Conservation (phyloP, 2,888 invertebrate species). For the Dioctria linearis region DNA sequence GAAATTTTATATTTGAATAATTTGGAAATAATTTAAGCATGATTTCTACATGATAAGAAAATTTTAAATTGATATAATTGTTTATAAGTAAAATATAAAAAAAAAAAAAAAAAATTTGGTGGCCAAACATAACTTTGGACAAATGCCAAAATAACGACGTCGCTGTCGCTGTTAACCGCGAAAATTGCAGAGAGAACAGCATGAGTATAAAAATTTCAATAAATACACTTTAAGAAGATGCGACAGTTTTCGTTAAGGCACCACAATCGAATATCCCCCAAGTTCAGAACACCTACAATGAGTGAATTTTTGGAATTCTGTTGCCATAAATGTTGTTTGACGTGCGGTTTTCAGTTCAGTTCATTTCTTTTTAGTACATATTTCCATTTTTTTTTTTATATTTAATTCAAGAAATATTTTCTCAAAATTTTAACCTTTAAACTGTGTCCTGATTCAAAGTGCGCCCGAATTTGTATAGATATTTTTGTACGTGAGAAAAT, state of each 20-base stretch:
- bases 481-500: background rate
- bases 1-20: too few species aligned
- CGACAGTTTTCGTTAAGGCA: constrained; percentile 13
- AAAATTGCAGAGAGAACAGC: constrained; percentile 16
- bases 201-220: constrained; percentile 18
- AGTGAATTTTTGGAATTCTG: background rate
- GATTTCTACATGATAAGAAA: too few species aligned
- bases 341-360: background rate
- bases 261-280: constrained; percentile 5
- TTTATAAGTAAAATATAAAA: background rate
- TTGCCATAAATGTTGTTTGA: background rate
- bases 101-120: constrained; percentile 21
- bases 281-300: constrained; percentile 3
- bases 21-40: too few species aligned
- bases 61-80: background rate
- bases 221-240: constrained; percentile 10
- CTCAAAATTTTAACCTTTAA: constrained; percentile 30
- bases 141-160: constrained; percentile 49
- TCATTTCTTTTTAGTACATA: background rate
- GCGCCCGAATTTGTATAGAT: constrained; percentile 6
- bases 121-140: constrained; percentile 55
- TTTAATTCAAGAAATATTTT: constrained; percentile 3
- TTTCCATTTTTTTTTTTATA: too few species aligned
- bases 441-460: constrained; percentile 14
- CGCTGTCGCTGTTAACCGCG: constrained; percentile 28